Base-by-base conservation (phyloP, 2,888 invertebrate genomes). In the Hyposoter dolosus region DNA sequence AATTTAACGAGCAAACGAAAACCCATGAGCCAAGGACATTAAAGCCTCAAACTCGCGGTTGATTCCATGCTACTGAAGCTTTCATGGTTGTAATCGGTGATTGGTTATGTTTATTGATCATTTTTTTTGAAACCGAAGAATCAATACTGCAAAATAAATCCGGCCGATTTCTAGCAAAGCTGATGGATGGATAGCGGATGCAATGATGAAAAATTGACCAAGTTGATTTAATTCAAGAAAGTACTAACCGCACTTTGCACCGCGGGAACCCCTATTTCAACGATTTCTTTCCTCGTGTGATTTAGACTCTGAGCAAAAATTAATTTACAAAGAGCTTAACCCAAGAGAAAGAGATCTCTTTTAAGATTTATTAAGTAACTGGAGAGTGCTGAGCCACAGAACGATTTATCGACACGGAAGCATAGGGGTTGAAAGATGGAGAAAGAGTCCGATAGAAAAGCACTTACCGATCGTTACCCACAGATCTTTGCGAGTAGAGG, bases 391-490 rank as follows among this genome's bases (percentile, higher is more conserved):
- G 35, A 79, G 50, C 23, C 74, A 28, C 56, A 19, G 40, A 69
- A 43, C 43, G 60, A 72, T 82, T 78, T 53, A 78, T 75, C 68
- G 75, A 40, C 83, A 68, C 60, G 35, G 40, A 47, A 68, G 10
- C 28, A 60, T 43, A 28, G 66, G 32, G 68, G 75, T 72, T 63
- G 75, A 50, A 69, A 66, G 43, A 82, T 17, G 81, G 66, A 45
- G 69, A 86, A 86, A 82, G 71, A 83, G 79, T 75, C 75, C 43
- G 63, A 68, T 40, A 69, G 69, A 69, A 74, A 75, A 74, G 74
- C 60, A 63, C 69, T 80, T 63, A 63, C 60, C 65, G 53, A 80
- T 80, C 83, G 83, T 84, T 80, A 80, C 79, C 47, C 56, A 68
- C 28, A 19, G 66, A 50, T 50, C 32, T 75, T 56, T 47, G 9